Evolutionary conservation across 2,888 invertebrate genomes (phyloP).

Genomic region (Thera obeliscata): DNA sequence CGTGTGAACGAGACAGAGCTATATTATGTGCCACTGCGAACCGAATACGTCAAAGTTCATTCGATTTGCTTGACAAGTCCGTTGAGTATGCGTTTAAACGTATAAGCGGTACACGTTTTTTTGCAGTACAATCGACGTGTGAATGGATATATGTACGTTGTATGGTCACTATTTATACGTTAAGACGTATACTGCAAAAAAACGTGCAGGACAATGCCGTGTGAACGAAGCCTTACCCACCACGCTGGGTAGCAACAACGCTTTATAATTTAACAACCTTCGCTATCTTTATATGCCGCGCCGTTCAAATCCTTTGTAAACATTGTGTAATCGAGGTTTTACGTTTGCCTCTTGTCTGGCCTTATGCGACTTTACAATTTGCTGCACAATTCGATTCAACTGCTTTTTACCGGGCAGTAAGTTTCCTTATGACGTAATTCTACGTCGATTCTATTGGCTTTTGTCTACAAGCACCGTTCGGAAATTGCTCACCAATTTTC

Average conservation of each 20-base stretch:
- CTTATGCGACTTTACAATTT: conserved; percentile 27
- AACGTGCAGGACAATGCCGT: no score
- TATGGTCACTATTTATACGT: no score
- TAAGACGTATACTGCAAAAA: no score
- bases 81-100: no score
- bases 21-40: no score
- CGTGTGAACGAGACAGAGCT: no score
- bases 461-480: conserved; percentile 6
- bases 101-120: no score
- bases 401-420: conserved; percentile 2
- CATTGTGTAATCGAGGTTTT: conserved; percentile 28
- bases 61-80: no score
- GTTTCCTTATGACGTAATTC: conserved; percentile 13
- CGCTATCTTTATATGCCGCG: conserved; percentile 36
- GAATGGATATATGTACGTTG: no score
- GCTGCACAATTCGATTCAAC: conserved; percentile 14
- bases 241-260: conserved; percentile 22
- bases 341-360: conserved; percentile 29
- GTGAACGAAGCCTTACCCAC: no score
- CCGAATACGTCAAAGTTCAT: no score
- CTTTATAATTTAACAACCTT: conserved; percentile 40
- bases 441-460: not conserved
- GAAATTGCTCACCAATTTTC: conserved; percentile 20
- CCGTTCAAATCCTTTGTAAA: conserved; percentile 35
- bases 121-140: no score